Base-by-base conservation (phyloP, 2,888 invertebrate genomes). In the Candidula unifasciata region DNA sequence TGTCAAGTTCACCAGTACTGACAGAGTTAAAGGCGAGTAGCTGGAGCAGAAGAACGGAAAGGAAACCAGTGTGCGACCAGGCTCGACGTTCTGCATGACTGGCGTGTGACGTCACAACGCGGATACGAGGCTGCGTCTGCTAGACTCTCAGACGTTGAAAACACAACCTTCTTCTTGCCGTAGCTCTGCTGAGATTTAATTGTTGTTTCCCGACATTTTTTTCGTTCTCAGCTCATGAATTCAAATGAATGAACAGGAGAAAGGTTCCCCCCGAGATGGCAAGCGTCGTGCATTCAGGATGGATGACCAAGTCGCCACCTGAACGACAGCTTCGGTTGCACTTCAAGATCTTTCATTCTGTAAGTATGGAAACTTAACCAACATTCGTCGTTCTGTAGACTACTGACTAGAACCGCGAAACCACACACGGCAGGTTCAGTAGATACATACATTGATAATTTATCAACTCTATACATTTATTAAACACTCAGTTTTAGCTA, bases 261-360 rank as follows among this genome's bases (percentile, higher is more conserved):
- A 85, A 82, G 77, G 87, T 87, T 73, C 90, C 91, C 89, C 90
- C 90, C 86, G 88, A 88, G 78, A 88, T 88, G 76, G 89, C 88
- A 78, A 89, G 90, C 86, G 90, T 91, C 52, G 90, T 91, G 66
- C 90, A 91, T 87, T 90, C 91, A 94, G 98, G 98, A 88, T 98
- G 98, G 98, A 95, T 98, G 91, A 97, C 97, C 87, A 98, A 98
- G 95, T 98, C 98, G 86, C 98, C 98, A 90, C 98, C 98, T 86
- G 96, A 97, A 85, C 97, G 97, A 95, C 95, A 97, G 88, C 86
- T 91, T 88, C 88, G 88, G 77, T 89, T 90, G 13, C 89, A 92
- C 8, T 91, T 91, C 90, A 91, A 90, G 87, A 90, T 92, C 76
- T 97, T 97, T 96, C 96, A 97, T 95, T 97, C 97, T 94, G 98